phyloP scores from a whole-genome alignment of 2,113 vertebrate species.

The Pogonocichla stellata region DNA sequence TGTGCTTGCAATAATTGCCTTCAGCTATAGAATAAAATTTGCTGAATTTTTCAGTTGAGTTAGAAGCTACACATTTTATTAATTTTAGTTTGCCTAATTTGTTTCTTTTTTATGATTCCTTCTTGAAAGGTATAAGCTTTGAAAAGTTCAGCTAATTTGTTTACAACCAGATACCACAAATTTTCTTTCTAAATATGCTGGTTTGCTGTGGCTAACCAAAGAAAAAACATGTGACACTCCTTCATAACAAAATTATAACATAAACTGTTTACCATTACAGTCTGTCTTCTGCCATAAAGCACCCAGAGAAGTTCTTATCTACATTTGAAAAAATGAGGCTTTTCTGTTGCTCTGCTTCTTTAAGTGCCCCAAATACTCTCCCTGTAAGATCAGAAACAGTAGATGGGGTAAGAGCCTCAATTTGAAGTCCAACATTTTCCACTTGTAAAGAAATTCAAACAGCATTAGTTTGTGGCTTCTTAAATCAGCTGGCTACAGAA shows the following conservation, averaged over 20 bases:
- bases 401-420: background rate
- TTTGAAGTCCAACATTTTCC: background rate
- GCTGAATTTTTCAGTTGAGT: background rate
- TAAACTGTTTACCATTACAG: background rate
- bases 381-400: background rate
- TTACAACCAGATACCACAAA: background rate
- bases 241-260: background rate
- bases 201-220: background rate
- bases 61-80: background rate
- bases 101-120: background rate
- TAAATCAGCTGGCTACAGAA: background rate
- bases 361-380: background rate
- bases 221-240: background rate
- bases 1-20: background rate
- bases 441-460: background rate
- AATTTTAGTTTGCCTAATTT: background rate
- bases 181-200: background rate
- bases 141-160: background rate
- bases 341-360: background rate
- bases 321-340: background rate
- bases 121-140: background rate
- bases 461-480: background rate
- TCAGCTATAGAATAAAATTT: background rate
- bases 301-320: background rate
- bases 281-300: background rate